Evolutionary conservation across 1,140 invertebrate species (phyloP), one percentile per base, ranked within the genome.

Genomic region (Odontomachus brunneus): DNA sequence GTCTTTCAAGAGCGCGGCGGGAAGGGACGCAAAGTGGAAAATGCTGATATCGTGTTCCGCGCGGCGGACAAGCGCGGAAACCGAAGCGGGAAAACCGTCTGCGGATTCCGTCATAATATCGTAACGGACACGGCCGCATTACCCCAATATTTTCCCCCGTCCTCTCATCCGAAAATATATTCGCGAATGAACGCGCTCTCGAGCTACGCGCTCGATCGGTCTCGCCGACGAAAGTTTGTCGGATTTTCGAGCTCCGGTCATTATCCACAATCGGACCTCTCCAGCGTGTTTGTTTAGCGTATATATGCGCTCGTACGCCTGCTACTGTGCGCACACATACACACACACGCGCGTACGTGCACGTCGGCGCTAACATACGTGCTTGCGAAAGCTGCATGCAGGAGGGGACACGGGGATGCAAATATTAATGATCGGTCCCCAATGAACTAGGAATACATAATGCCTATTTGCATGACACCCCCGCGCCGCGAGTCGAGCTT

Each of bases 371-470:
- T 84, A 87, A 87, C 85, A 84, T 84, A 87, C 82, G 86, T 69
- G 81, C 73, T 69, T 78, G 53, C 74, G 86, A 84, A 67, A 86
- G 72, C 73, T 60, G 67, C 74, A 53, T 84, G 29, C 57, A 48
- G 75, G 63, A 48, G 22, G 51, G 59, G 65, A 24, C n/a, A 53
- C 26, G 49, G 62, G 85, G 71, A 66, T 78, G 82, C 86, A 88
- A 88, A 88, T 88, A 88, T 88, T 88, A 88, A 88, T 87, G 86
- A 88, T 88, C 85, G 86, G 82, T 82, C 86, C 85, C 86, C 86
- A 87, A 88, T 88, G 86, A 88, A 88, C 85, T 87, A 88, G 86
- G 86, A 88, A 88, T 88, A 84, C 82, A 82, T 88, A 88, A 88
- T 88, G 75, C 86, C 71, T 87, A 88, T 88, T 88, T 88, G 86